A percentile compares a stretch with the other conserved stretches of the same genome.
Evolutionary conservation across 1,140 invertebrate species (phyloP).

Genomic region (Drosophila parabipectinata): DNA sequence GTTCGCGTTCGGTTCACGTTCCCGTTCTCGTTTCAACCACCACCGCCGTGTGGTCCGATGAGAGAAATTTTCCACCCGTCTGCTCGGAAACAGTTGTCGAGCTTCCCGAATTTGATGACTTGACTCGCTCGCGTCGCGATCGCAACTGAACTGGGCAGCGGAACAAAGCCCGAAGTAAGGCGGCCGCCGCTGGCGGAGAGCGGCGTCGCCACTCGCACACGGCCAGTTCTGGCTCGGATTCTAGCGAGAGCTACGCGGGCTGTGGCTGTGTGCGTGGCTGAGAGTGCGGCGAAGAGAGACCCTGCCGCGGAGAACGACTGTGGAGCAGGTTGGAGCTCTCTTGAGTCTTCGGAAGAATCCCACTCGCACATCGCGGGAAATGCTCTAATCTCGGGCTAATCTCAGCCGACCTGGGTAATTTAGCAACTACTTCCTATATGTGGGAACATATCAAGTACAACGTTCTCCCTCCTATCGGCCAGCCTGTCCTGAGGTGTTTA

Average conservation of each 20-base stretch:
- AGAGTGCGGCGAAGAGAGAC: neutral
- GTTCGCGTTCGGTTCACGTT: slow-evolving; percentile 21
- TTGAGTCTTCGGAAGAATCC: slow-evolving; percentile 14
- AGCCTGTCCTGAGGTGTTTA: slow-evolving; percentile 11
- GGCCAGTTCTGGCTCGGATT: slow-evolving; percentile 35
- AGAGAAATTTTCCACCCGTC: slow-evolving; percentile 76
- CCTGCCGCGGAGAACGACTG: neutral
- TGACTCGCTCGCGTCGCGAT: slow-evolving; percentile 70
- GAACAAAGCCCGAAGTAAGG: slow-evolving; percentile 64
- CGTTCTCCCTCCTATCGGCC: neutral
- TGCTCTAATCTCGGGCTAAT: slow-evolving; percentile 2
- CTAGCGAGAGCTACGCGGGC: slow-evolving; percentile 10
- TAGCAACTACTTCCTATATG: slow-evolving; percentile 1
- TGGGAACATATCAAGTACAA: slow-evolving; percentile 2
- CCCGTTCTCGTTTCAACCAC: slow-evolving; percentile 64
- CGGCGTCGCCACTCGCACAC: slow-evolving; percentile 16
- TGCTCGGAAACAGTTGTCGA: slow-evolving; percentile 23
- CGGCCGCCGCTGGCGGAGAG: slow-evolving; percentile 24
- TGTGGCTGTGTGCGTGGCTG: neutral
- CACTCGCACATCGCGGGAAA: slow-evolving; percentile 6
- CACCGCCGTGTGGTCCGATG: slow-evolving; percentile 38
- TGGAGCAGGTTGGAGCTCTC: slow-evolving; percentile 2
- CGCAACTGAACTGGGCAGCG: slow-evolving; percentile 63
- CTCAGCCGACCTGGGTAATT: neutral
- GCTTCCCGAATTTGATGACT: slow-evolving; percentile 43